A percentile compares a stretch with the other conserved stretches of the same genome.
These are phyloP conservation scores for Enteromius trimaculatus DNA, from an alignment of 2,797 vertebrate species.

Conservation along the genomic window DNA sequence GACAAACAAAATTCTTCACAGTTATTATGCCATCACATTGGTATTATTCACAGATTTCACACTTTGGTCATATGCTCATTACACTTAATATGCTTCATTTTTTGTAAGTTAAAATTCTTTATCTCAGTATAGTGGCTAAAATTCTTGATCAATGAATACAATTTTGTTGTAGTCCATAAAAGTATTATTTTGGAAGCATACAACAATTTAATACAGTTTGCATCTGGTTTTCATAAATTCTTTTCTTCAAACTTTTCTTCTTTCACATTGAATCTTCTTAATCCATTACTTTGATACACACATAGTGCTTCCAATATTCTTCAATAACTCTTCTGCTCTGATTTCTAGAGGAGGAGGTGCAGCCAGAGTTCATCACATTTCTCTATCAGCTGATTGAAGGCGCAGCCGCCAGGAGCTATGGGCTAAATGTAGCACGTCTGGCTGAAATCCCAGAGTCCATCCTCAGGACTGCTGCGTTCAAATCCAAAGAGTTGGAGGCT, in stretches of 20 bases:
- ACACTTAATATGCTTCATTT: neutral
- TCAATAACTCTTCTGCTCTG: constrained; percentile 53
- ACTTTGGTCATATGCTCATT: neutral
- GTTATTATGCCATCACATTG: neutral
- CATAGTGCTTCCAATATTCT: neutral
- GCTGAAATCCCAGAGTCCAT: constrained; percentile 88
- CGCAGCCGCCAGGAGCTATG: constrained; percentile 90
- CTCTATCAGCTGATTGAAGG: constrained; percentile 93
- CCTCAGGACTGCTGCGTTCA: constrained; percentile 85
- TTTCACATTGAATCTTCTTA: neutral
- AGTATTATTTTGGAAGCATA: neutral
- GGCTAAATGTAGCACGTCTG: constrained; percentile 93
- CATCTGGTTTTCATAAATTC: neutral
- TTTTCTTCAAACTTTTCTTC: neutral
- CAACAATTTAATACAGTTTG: neutral
- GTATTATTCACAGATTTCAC: neutral
- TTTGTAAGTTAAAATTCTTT: neutral
- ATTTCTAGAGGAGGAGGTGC: constrained; percentile 73
- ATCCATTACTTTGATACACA: neutral
- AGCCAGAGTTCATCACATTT: constrained; percentile 92
- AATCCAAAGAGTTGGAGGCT: constrained; percentile 89
- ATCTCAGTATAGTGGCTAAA: neutral
- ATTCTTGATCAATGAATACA: neutral
- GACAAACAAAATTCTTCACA: neutral
- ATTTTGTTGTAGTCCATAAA: neutral